phyloP scores from a whole-genome alignment of 1,140 invertebrate genomes.

The Tyrophagus putrescentiae region DNA sequence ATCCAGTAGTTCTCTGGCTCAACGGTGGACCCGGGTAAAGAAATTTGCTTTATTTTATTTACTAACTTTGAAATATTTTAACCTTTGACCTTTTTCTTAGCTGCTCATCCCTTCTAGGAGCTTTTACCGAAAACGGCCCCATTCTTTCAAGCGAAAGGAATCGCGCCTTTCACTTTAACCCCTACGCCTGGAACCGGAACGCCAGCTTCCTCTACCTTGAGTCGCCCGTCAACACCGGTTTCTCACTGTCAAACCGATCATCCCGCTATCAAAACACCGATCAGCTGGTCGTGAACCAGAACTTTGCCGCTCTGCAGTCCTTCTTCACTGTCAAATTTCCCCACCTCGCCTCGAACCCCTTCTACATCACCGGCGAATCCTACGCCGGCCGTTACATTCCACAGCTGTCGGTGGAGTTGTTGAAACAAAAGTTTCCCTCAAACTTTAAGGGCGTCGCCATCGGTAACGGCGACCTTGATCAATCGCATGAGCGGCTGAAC shows the following conservation, averaged over 20 bases:
- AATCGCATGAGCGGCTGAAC: no score
- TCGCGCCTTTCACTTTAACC: slow-evolving; percentile 35
- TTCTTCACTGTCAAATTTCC: slow-evolving; percentile 42
- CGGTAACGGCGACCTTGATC: slow-evolving; percentile 38
- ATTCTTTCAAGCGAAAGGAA: slow-evolving; percentile 34
- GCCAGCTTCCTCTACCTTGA: slow-evolving; percentile 56
- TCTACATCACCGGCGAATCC: slow-evolving; percentile 38
- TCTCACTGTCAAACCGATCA: slow-evolving; percentile 38
- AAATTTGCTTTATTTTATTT: no score
- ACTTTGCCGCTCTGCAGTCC: slow-evolving; percentile 36
- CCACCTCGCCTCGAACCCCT: slow-evolving; percentile 33
- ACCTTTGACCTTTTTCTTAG: no score
- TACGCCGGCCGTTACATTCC: slow-evolving; percentile 37
- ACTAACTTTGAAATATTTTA: no score
- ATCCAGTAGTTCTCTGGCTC: slow-evolving; percentile 43
- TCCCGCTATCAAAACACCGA: slow-evolving; percentile 40
- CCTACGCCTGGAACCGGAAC: slow-evolving; percentile 42
- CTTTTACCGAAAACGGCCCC: no score
- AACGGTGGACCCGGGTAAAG: slow-evolving; percentile 45
- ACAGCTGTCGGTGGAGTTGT: slow-evolving; percentile 38
- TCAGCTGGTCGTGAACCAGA: slow-evolving; percentile 31
- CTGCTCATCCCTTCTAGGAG: slow-evolving; percentile 38
- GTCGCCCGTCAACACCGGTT: slow-evolving; percentile 43
- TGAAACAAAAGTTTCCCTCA: slow-evolving; percentile 29
- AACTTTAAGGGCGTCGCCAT: slow-evolving; percentile 39